These are phyloP conservation scores for Hyla sarda DNA, from an alignment of 2,113 vertebrate species.

Conservation along the genomic window DNA sequence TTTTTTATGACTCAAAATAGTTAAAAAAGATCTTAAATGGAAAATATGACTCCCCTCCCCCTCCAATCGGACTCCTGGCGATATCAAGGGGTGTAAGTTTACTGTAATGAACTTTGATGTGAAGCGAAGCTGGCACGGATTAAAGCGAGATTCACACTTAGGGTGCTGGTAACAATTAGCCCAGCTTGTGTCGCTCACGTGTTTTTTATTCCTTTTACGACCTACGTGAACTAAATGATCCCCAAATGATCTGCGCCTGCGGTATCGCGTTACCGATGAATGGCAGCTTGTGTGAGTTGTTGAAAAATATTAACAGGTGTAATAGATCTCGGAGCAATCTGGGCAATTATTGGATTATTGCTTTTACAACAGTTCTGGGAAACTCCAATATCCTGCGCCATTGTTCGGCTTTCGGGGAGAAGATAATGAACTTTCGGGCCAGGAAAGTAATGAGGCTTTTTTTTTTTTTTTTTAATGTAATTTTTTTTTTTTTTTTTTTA, in stretches of 20 bases:
- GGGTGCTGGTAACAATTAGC: conserved; percentile 48
- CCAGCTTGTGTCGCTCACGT: conserved; percentile 23
- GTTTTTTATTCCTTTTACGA: conserved; percentile 45
- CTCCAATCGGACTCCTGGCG: neutral
- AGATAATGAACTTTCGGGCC: conserved; percentile 41
- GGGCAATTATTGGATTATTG: conserved; percentile 55
- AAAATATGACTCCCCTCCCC: neutral
- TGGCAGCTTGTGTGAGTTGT: conserved; percentile 31
- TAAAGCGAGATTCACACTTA: conserved; percentile 31
- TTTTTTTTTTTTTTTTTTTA: too few relatives aligned
- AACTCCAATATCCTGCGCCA: neutral
- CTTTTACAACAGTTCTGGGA: conserved; percentile 42
- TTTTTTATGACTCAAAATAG: neutral
- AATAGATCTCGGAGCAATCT: conserved; percentile 13
- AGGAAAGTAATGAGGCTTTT: conserved; percentile 2
- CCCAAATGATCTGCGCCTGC: neutral
- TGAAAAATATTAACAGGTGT: conserved; percentile 51
- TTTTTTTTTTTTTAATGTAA: too few relatives aligned
- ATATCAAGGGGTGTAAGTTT: neutral
- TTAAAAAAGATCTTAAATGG: neutral
- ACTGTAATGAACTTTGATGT: conserved; percentile 38
- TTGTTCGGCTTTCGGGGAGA: neutral
- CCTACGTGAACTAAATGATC: conserved; percentile 26
- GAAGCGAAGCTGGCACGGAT: neutral
- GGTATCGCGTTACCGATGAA: conserved; percentile 45